These are phyloP conservation scores for Drosophila diplacantha DNA, from an alignment of 2,888 invertebrate genomes.

Conservation along the genomic window DNA sequence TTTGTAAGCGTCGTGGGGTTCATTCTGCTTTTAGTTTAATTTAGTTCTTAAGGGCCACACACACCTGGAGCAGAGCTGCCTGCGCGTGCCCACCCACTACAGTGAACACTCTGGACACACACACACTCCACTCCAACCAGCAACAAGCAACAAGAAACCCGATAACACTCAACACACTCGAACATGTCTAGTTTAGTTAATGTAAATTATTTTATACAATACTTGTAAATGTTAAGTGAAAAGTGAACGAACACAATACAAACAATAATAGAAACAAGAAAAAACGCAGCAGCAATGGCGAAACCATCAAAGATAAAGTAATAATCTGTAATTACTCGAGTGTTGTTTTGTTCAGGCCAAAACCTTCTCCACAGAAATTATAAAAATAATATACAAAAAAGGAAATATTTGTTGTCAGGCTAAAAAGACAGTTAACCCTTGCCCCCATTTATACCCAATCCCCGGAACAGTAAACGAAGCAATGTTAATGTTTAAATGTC, in stretches of 20 bases:
- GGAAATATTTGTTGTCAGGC: conserved; percentile 32
- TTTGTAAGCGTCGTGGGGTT: conserved; percentile 29
- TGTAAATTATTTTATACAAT: conserved; percentile 69
- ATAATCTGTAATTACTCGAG: conserved; percentile 60
- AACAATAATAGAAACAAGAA: conserved; percentile 12
- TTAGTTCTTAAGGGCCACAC: conserved; percentile 59
- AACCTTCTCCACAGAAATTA: conserved; percentile 26
- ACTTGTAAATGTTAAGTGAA: conserved; percentile 55
- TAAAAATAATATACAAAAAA: not conserved
- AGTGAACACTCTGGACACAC: conserved; percentile 20
- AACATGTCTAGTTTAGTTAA: conserved; percentile 62
- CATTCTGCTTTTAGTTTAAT: conserved; percentile 59
- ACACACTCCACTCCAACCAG: conserved; percentile 1
- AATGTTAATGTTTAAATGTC: conserved; percentile 38
- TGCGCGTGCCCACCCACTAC: conserved; percentile 30
- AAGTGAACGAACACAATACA: conserved; percentile 43
- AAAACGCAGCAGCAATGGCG: conserved; percentile 7
- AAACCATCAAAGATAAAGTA: conserved; percentile 33
- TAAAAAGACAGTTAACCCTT: conserved; percentile 29
- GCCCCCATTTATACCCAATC: conserved; percentile 2
- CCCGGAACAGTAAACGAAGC: conserved; percentile 19
- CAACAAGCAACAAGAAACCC: conserved; percentile 17
- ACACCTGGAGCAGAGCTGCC: conserved; percentile 55
- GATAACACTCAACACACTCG: conserved; percentile 41
- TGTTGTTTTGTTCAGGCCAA: conserved; percentile 68